phyloP scores from a whole-genome alignment of 1,140 invertebrate species.

The Diachasmimorpha longicaudata region DNA sequence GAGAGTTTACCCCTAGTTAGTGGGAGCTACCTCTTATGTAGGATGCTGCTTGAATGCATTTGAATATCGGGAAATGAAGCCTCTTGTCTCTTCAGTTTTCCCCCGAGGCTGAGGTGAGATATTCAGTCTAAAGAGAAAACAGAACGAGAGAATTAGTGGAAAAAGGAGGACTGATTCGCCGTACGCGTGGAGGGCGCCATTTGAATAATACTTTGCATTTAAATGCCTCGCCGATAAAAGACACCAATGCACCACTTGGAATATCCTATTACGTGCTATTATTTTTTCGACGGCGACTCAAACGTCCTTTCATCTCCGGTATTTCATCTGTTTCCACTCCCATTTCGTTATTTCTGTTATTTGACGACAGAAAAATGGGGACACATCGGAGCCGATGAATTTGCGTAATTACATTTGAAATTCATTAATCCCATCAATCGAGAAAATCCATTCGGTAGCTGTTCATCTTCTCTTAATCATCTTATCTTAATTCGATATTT shows the following conservation, averaged over 20 bases:
- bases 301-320: slow-evolving; percentile 30
- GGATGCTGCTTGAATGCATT: too few species aligned
- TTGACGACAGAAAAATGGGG: too few species aligned
- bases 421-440: too few species aligned
- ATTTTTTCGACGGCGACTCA: slow-evolving; percentile 45
- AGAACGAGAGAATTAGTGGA: slow-evolving; percentile 1
- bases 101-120: not conserved
- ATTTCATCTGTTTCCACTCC: slow-evolving; percentile 3
- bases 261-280: slow-evolving; percentile 57
- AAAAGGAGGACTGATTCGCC: too few species aligned
- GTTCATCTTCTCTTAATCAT: too few species aligned
- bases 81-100: slow-evolving; percentile 40
- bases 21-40: too few species aligned
- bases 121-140: not conserved
- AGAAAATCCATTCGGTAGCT: too few species aligned
- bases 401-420: not conserved
- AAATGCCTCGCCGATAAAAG: slow-evolving; percentile 57
- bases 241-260: slow-evolving; percentile 55
- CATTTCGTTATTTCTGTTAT: not conserved
- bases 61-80: slow-evolving; percentile 62
- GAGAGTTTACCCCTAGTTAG: too few species aligned
- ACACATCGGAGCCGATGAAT: slow-evolving; percentile 15
- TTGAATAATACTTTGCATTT: slow-evolving; percentile 63
- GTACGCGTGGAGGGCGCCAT: slow-evolving; percentile 41
- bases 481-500: not conserved